Evolutionary conservation across 1,140 invertebrate genomes (phyloP).

Genomic region (Archegozetes longisetosus): DNA sequence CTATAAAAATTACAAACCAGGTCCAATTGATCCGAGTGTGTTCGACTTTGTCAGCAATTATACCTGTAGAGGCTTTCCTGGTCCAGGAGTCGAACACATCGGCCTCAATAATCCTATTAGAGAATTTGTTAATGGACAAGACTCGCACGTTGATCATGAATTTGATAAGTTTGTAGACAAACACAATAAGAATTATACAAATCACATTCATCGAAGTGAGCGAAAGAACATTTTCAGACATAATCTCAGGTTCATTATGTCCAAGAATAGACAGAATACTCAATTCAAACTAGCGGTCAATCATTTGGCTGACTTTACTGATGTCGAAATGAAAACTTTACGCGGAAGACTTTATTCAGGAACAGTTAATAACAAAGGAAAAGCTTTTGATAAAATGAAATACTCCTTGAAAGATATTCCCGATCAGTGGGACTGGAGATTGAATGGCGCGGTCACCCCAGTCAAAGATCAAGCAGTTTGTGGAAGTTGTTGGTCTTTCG

Average conservation of each 20-base stretch:
- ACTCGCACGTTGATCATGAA: conserved; percentile 52
- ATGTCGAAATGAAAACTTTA: conserved; percentile 57
- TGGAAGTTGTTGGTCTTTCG: conserved; percentile 51
- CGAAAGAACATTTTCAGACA: conserved; percentile 69
- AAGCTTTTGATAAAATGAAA: conserved; percentile 44
- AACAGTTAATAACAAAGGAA: conserved; percentile 48
- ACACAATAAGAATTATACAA: conserved; percentile 52
- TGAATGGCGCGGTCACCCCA: conserved; percentile 69
- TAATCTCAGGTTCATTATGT: conserved; percentile 67
- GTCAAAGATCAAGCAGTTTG: conserved; percentile 60
- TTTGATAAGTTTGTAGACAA: conserved; percentile 58
- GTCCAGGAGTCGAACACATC: conserved; percentile 54
- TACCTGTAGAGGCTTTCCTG: conserved; percentile 64
- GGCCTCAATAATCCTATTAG: conserved; percentile 60
- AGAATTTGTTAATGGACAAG: conserved; percentile 60
- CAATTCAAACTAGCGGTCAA: conserved; percentile 58
- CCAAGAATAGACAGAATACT: conserved; percentile 57
- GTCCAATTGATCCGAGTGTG: conserved; percentile 30
- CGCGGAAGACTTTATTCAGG: conserved; percentile 49
- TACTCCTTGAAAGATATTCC: conserved; percentile 38
- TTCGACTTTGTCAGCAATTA: conserved; percentile 6
- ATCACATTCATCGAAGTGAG: conserved; percentile 44
- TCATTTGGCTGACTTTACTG: conserved; percentile 67
- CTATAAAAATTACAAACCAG: conserved; percentile 54
- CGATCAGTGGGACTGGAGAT: conserved; percentile 65